Conservation (phyloP, 2,888 invertebrate genomes). For the Drosophila niveifrons region DNA sequence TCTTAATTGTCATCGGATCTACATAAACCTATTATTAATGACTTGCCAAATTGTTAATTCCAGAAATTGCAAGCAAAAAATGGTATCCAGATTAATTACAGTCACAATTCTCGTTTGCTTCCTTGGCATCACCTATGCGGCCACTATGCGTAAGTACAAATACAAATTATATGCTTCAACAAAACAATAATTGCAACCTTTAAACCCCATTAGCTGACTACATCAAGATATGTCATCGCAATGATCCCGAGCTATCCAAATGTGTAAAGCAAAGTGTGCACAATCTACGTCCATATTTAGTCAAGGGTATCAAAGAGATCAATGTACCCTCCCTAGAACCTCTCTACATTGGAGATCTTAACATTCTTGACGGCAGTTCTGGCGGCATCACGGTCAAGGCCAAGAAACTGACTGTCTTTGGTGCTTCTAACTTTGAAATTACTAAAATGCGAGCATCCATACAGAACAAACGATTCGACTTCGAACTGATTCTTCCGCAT, state of each 20-base stretch:
- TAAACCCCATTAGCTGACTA: constrained; percentile 87
- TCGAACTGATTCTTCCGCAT: constrained; percentile 88
- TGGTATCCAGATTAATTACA: constrained; percentile 58
- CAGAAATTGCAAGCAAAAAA: constrained; percentile 39
- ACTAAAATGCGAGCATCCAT: constrained; percentile 85
- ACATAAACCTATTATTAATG: constrained; percentile 10
- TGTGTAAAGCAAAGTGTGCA: constrained; percentile 89
- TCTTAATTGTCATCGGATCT: constrained; percentile 3
- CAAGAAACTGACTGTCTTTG: constrained; percentile 88
- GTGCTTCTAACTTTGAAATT: constrained; percentile 89
- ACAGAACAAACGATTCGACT: constrained; percentile 86
- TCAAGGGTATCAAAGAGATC: constrained; percentile 89
- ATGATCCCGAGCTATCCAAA: constrained; percentile 87
- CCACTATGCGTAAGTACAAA: constrained; percentile 73
- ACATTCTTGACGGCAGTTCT: constrained; percentile 88
- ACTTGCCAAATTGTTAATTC: constrained; percentile 25
- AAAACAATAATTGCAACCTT: neutral
- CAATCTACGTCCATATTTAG: constrained; percentile 87
- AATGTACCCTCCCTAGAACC: constrained; percentile 91
- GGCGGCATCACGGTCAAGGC: constrained; percentile 81
- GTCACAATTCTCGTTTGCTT: constrained; percentile 50
- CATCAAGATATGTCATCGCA: constrained; percentile 89
- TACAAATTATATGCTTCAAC: neutral
- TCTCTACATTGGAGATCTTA: constrained; percentile 88
- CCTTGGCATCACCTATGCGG: constrained; percentile 51